Conservation (phyloP, 2,797 vertebrate genomes). For the Rhinichthys osculus region DNA sequence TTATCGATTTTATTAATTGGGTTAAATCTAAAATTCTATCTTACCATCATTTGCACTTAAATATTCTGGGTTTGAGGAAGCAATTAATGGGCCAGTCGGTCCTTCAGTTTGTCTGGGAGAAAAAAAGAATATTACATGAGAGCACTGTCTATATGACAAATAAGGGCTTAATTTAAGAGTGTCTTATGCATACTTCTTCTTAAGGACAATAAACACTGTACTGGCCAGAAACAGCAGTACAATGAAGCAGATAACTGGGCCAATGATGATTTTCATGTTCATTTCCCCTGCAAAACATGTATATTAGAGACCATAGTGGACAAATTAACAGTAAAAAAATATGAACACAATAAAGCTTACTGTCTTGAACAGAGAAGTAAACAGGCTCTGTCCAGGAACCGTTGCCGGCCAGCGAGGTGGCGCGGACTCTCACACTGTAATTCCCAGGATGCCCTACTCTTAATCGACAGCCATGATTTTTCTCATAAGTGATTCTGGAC, state of each 20-base stretch:
- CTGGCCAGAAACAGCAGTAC: constrained; percentile 82
- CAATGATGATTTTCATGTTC: constrained; percentile 87
- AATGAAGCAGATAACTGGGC: constrained; percentile 86
- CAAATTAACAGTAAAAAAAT: neutral
- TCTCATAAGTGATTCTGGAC: constrained; percentile 85
- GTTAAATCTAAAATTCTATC: constrained; percentile 46
- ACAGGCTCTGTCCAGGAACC: constrained; percentile 92
- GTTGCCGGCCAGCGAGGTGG: constrained; percentile 93
- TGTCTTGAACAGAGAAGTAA: constrained; percentile 88
- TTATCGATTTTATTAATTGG: neutral
- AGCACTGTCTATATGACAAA: neutral
- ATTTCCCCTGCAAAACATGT: constrained; percentile 72
- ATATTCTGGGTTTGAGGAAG: constrained; percentile 97
- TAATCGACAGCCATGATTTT: constrained; percentile 83
- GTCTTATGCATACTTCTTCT: constrained; percentile 84
- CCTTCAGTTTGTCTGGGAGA: constrained; percentile 88
- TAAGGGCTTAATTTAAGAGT: neutral
- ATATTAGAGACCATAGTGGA: neutral
- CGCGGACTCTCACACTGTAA: constrained; percentile 92
- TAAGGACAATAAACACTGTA: constrained; percentile 84
- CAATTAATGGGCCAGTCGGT: constrained; percentile 91
- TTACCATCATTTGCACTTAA: constrained; percentile 95
- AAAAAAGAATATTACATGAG: constrained; percentile 36
- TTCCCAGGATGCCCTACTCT: constrained; percentile 88
- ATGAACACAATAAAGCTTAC: constrained; percentile 77